A percentile compares a stretch with the other conserved stretches of the same genome.
These are phyloP conservation scores for Gambelia wislizenii DNA, from an alignment of 2,797 vertebrate species.

Conservation along the genomic window DNA sequence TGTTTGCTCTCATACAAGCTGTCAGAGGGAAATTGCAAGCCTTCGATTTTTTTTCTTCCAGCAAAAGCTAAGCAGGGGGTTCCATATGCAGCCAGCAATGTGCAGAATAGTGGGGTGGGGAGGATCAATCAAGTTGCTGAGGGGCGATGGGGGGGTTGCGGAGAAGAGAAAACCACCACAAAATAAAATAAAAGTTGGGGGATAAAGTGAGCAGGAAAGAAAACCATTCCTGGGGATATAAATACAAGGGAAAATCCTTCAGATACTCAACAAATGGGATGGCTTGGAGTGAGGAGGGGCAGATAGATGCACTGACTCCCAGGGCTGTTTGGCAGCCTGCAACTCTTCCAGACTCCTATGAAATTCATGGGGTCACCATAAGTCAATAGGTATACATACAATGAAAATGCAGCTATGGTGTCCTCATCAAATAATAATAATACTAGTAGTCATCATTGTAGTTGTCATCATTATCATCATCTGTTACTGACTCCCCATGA, in stretches of 20 bases:
- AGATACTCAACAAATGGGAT: background rate
- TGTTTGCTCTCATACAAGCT: slow-evolving; percentile 77
- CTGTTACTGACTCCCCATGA: background rate
- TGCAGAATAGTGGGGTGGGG: slow-evolving; percentile 24
- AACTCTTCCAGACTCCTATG: too few species aligned
- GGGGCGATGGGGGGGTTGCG: background rate
- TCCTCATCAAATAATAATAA: too few species aligned
- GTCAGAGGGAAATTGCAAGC: slow-evolving; percentile 73
- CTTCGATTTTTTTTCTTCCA: slow-evolving; percentile 69
- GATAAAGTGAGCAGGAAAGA: background rate
- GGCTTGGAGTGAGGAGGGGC: too few species aligned
- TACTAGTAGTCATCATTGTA: too few species aligned
- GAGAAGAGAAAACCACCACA: slow-evolving; percentile 43
- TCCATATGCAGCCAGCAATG: slow-evolving; percentile 66
- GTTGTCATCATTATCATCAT: background rate
- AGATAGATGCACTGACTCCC: too few species aligned
- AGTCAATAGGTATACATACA: too few species aligned
- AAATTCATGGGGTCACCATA: too few species aligned
- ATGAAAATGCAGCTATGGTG: too few species aligned
- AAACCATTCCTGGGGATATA: slow-evolving; percentile 38
- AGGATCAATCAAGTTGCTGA: slow-evolving; percentile 65
- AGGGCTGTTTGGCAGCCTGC: too few species aligned
- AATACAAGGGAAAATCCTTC: slow-evolving; percentile 36
- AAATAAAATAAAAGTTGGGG: slow-evolving; percentile 5
- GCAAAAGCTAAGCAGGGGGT: slow-evolving; percentile 67